phyloP scores from a whole-genome alignment of 2,888 invertebrate genomes.

The Bombylius discolor region DNA sequence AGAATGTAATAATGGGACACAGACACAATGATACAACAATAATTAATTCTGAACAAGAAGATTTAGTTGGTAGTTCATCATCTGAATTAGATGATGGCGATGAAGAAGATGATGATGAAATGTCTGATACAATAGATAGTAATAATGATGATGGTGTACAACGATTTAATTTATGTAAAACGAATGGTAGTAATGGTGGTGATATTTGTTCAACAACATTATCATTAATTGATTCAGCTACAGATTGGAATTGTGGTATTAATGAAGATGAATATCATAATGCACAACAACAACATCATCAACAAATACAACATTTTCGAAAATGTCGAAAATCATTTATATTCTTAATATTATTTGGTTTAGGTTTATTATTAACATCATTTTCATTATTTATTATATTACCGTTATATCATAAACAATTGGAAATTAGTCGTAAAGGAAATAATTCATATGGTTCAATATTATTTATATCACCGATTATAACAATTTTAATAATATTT shows the following conservation, averaged over 20 bases:
- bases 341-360: constrained; percentile 31
- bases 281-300: constrained; percentile 17
- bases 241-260: constrained; percentile 8
- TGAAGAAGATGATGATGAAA: constrained; percentile 17
- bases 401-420: constrained; percentile 37
- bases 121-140: constrained; percentile 13
- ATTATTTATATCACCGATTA: constrained; percentile 18
- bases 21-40: constrained; percentile 7
- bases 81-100: constrained; percentile 17
- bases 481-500: constrained; percentile 17
- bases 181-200: neutral
- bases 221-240: constrained; percentile 11
- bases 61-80: constrained; percentile 19
- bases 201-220: neutral
- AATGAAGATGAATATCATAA: constrained; percentile 14
- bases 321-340: constrained; percentile 14
- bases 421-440: constrained; percentile 15
- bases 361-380: constrained; percentile 38
- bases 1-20: neutral
- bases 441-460: constrained; percentile 20
- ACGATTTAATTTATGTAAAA: constrained; percentile 12
- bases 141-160: constrained; percentile 15
- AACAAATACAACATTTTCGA: constrained; percentile 13
- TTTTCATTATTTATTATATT: constrained; percentile 39
- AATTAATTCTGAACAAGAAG: constrained; percentile 19